Base-by-base conservation (phyloP, 2,113 vertebrate species). In the Phyllostomus hastatus region DNA sequence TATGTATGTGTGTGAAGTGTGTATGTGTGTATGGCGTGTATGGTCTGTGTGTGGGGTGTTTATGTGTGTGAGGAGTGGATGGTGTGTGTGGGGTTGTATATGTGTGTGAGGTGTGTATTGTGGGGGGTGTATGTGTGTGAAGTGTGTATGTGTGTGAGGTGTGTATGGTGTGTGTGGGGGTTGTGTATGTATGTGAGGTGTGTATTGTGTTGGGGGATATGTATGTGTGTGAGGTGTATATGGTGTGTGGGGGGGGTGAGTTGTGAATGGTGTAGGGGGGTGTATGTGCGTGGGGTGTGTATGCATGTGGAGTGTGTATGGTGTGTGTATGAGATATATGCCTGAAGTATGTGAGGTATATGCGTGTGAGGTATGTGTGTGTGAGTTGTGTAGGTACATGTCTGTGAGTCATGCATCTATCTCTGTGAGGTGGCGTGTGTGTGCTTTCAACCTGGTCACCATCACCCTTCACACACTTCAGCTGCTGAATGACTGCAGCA, bases 401-500 rank as follows among this genome's bases (percentile, higher is more conserved):
- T 88, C 2, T 31, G 35, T 64, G 75, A 6, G 22, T 64, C 7
- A 14, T 22, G 52, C 61, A 31, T 31, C 61, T 64, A 64, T 50
- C 11, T 82, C 52, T 61, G 43, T 69, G 54, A 76, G 69, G 64
- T 8, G 54, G 22, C 43, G 38, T 73, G 38, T 69, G 11, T 70
- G 24, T 67, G 35, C 43, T 84, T 22, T 66, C 79, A 38, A 1
- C 48, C 67, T 41, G 15, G 33, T 52, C 28, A 19, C 43, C 1
- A 5, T 33, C 5, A 35, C 26, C 75, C 28, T 28, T 59, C 66
- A 19, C 69, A 48, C 43, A 52, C 28, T 28, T 26, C 4, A 67
- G 43, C 54, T 31, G 16, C 8, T 8, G 33, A 1, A 8, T 2
- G 8, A 10, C 1, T 22, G 4, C 12, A 10, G 33, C 9, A 7